These are phyloP conservation scores for Eidolon helvum DNA, from an alignment of 2,113 vertebrate genomes.

Conservation along the genomic window DNA sequence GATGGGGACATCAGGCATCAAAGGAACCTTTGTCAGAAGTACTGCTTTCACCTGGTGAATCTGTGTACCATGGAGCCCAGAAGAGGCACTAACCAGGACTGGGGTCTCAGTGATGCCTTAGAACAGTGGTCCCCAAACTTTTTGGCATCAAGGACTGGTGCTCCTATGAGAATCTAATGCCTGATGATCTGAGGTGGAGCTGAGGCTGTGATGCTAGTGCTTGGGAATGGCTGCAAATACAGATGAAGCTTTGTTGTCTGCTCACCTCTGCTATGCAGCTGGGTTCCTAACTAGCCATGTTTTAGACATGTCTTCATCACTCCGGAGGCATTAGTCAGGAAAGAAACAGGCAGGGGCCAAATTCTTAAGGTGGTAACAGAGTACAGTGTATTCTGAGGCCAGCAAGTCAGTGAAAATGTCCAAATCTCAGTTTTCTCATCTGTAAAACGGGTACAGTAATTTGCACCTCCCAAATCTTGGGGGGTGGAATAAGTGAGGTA, in stretches of 20 bases:
- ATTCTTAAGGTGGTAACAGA: not conserved
- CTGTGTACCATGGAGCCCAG: not conserved
- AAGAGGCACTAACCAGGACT: not conserved
- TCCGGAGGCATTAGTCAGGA: not conserved
- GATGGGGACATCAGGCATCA: not conserved
- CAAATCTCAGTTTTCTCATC: not conserved
- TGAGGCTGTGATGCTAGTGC: too few species aligned
- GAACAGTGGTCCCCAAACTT: too few species aligned
- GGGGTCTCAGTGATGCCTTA: not conserved
- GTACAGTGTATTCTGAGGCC: not conserved
- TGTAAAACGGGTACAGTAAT: not conserved
- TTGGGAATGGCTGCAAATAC: too few species aligned
- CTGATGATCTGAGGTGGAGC: too few species aligned
- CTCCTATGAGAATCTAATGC: too few species aligned
- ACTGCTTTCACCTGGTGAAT: not conserved
- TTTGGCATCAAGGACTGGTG: too few species aligned
- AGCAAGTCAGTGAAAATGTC: too few species aligned
- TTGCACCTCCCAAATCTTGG: not conserved
- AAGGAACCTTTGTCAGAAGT: accelerated
- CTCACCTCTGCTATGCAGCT: too few species aligned
- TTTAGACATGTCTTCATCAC: not conserved
- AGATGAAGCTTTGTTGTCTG: too few species aligned
- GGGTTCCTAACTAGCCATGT: too few species aligned
- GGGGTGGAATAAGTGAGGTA: accelerated
- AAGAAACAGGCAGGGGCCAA: not conserved